These are phyloP conservation scores for Antheraea yamamai DNA, from an alignment of 2,888 invertebrate species.

Conservation along the genomic window DNA sequence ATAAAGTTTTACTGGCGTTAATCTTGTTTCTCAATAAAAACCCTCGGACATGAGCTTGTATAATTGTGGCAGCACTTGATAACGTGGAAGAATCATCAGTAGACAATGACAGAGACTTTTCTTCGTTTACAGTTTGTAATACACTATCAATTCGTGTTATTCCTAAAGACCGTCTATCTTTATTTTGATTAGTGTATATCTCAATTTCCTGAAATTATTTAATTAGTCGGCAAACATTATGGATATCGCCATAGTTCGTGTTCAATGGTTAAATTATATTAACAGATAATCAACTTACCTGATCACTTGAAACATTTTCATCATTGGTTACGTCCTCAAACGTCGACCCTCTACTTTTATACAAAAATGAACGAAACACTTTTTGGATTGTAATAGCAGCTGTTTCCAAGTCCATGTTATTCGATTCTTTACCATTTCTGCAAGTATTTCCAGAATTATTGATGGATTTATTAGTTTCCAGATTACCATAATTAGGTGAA, in stretches of 20 bases:
- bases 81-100: slow-evolving; percentile 77
- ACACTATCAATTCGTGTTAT: slow-evolving; percentile 74
- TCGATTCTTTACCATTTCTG: slow-evolving; percentile 32
- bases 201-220: slow-evolving; percentile 56
- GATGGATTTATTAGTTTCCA: slow-evolving; percentile 24
- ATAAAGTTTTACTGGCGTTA: slow-evolving; percentile 67
- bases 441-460: slow-evolving; percentile 26
- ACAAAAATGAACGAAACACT: slow-evolving; percentile 77
- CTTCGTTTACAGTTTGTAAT: slow-evolving; percentile 78
- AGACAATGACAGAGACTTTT: slow-evolving; percentile 74
- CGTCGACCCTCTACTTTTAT: slow-evolving; percentile 71
- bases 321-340: slow-evolving; percentile 64
- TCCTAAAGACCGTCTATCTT: slow-evolving; percentile 64
- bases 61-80: slow-evolving; percentile 83
- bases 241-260: neutral
- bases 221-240: slow-evolving; percentile 13
- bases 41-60: slow-evolving; percentile 86
- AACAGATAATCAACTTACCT: slow-evolving; percentile 39
- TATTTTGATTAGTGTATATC: slow-evolving; percentile 47
- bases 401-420: slow-evolving; percentile 74
- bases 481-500: neutral
- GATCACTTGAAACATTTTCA: slow-evolving; percentile 49
- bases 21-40: slow-evolving; percentile 83
- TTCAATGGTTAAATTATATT: neutral
- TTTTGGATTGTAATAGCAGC: slow-evolving; percentile 82